phyloP scores from a whole-genome alignment of 2,888 invertebrate species.

The Epiperipatus broadwayi region DNA sequence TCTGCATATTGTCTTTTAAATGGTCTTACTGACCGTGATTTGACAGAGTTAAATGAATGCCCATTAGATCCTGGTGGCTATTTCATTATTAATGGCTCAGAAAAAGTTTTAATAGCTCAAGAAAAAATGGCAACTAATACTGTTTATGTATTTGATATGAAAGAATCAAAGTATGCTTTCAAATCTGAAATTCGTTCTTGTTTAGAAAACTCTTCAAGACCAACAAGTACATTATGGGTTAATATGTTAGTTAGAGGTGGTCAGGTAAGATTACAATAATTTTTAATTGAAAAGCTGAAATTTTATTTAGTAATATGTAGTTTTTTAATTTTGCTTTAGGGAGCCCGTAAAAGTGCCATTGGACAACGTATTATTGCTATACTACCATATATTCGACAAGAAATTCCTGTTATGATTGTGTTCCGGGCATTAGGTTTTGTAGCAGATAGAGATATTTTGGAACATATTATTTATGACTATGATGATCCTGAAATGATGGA shows the following conservation, averaged over 20 bases:
- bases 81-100: slow-evolving; percentile 98
- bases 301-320: not conserved
- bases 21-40: slow-evolving; percentile 90
- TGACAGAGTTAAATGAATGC: slow-evolving; percentile 96
- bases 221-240: slow-evolving; percentile 94
- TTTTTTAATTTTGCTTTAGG: slow-evolving; percentile 36
- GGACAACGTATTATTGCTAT: slow-evolving; percentile 95
- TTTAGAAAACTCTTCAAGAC: slow-evolving; percentile 68
- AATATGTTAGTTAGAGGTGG: slow-evolving; percentile 99
- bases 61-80: slow-evolving; percentile 98
- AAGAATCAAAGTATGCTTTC: slow-evolving; percentile 96
- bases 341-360: slow-evolving; percentile 94
- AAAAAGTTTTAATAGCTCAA: slow-evolving; percentile 94
- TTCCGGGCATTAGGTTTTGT: slow-evolving; percentile 98
- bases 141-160: slow-evolving; percentile 98
- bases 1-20: slow-evolving; percentile 90
- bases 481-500: slow-evolving; percentile 99
- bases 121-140: slow-evolving; percentile 99
- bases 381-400: slow-evolving; percentile 94
- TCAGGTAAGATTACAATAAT: slow-evolving; percentile 30
- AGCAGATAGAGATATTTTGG: slow-evolving; percentile 93
- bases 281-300: not conserved
- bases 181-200: slow-evolving; percentile 95
- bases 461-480: slow-evolving; percentile 99
- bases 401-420: slow-evolving; percentile 99